These are phyloP conservation scores for Edolisoma coerulescens DNA, from an alignment of 2,113 vertebrate genomes.

Conservation along the genomic window DNA sequence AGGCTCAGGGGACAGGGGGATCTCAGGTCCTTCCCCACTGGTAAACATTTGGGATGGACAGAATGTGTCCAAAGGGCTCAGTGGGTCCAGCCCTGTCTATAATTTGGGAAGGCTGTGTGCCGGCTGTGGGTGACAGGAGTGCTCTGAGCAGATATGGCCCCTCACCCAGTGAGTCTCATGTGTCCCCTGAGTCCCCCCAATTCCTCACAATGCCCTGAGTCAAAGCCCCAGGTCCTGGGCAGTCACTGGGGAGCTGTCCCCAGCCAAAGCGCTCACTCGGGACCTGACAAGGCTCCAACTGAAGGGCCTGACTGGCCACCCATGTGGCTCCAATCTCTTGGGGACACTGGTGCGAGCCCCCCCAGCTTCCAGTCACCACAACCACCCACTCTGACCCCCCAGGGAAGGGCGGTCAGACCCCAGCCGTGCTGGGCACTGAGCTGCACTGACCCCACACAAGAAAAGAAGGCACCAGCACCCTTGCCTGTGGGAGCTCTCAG, in stretches of 20 bases:
- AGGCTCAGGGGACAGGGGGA: not conserved
- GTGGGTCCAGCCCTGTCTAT: not conserved
- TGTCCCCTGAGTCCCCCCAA: fast-evolving
- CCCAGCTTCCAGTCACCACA: not conserved
- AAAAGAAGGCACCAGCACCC: not conserved
- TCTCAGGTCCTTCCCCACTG: not conserved
- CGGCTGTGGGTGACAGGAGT: not conserved
- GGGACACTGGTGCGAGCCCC: fast-evolving
- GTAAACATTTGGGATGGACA: not conserved
- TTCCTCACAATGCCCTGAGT: too few relatives aligned
- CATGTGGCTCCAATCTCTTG: not conserved
- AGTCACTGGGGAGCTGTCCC: not conserved
- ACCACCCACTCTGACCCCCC: fast-evolving
- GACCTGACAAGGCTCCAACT: not conserved
- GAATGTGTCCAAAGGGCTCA: not conserved
- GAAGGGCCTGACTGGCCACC: not conserved
- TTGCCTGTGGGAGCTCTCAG: fast-evolving
- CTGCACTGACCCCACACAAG: fast-evolving
- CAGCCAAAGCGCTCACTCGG: not conserved
- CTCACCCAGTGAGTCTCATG: not conserved
- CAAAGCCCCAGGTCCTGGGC: fast-evolving
- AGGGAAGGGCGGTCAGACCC: fast-evolving
- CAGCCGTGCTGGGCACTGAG: fast-evolving
- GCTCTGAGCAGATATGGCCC: not conserved
- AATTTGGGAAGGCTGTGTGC: not conserved